A percentile compares a stretch with the other conserved stretches of the same genome.
phyloP scores from a whole-genome alignment of 2,888 invertebrate genomes.

The Caenorhabditis doughertyi region DNA sequence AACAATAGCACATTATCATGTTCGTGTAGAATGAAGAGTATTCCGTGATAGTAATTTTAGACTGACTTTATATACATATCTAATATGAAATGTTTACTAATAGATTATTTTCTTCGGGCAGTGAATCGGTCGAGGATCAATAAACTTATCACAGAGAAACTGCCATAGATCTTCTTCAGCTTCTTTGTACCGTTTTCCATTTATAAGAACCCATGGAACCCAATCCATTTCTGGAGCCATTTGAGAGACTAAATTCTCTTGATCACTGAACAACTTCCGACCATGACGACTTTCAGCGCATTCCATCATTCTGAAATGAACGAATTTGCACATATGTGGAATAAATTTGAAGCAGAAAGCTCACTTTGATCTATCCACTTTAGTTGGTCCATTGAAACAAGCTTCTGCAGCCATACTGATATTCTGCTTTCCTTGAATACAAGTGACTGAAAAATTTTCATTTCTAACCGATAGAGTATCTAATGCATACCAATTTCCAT shows the following conservation, averaged over 20 bases:
- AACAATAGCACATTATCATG: conserved; percentile 46
- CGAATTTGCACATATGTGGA: too few species aligned
- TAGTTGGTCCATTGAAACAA: conserved; percentile 40
- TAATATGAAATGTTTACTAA: not conserved
- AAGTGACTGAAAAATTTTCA: conserved; percentile 48
- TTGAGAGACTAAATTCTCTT: conserved; percentile 33
- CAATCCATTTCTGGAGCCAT: conserved; percentile 52
- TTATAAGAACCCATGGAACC: conserved; percentile 64
- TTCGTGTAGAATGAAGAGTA: conserved; percentile 55
- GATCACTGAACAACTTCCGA: conserved; percentile 44
- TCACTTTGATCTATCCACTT: conserved; percentile 30
- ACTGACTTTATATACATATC: conserved; percentile 23
- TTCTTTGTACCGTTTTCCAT: conserved; percentile 57
- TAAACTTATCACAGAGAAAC: conserved; percentile 59
- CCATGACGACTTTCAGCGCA: conserved; percentile 56
- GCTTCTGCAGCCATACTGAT: conserved; percentile 45
- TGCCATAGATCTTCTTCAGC: conserved; percentile 65
- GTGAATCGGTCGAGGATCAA: conserved; percentile 56
- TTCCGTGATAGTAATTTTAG: not conserved
- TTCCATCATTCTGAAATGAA: conserved; percentile 48
- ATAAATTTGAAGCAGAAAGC: not conserved
- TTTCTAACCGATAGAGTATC: not conserved
- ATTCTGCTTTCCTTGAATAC: conserved; percentile 63
- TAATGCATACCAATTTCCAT: conserved; percentile 43
- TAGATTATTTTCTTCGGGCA: conserved; percentile 56